Percentiles rank a stretch among this genome's conserved stretches.
Conservation (phyloP, 1,140 invertebrate species). For the Drosophila watanabei region DNA sequence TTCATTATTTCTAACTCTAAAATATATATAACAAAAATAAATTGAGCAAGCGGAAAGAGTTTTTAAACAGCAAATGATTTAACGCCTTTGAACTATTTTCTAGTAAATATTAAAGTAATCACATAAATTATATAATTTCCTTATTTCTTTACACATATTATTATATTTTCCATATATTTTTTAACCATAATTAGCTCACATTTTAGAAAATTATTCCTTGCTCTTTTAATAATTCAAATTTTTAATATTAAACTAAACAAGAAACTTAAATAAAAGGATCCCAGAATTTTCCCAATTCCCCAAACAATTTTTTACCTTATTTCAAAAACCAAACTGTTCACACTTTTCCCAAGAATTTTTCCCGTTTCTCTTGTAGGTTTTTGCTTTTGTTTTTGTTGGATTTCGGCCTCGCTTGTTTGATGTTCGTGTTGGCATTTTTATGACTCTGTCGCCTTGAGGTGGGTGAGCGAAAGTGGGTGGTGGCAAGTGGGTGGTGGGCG, state of each 20-base stretch:
- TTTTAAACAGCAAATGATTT: neutral
- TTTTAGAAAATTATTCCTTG: neutral
- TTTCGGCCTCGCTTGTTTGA: constrained; percentile 20
- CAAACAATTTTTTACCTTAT: neutral
- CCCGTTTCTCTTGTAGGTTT: neutral
- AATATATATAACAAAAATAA: neutral
- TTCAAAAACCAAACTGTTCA: neutral
- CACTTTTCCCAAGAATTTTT: constrained; percentile 3
- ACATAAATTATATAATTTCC: neutral
- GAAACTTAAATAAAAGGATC: neutral
- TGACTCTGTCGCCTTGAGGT: constrained; percentile 46
- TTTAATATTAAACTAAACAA: neutral
- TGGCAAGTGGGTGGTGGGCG: neutral
- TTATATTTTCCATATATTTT: neutral
- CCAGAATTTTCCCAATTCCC: neutral
- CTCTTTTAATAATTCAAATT: neutral
- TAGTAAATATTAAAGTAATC: neutral
- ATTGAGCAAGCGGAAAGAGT: neutral
- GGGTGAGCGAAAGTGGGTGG: neutral
- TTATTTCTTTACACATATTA: neutral
- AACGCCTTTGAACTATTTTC: neutral
- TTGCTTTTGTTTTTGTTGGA: constrained; percentile 8
- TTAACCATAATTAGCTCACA: too few relatives aligned
- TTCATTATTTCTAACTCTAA: neutral
- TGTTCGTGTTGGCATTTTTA: constrained; percentile 62